A percentile compares a stretch with the other conserved stretches of the same genome.
These are phyloP conservation scores for Cyanoderma ruficeps DNA, from an alignment of 2,113 vertebrate species.

Conservation along the genomic window DNA sequence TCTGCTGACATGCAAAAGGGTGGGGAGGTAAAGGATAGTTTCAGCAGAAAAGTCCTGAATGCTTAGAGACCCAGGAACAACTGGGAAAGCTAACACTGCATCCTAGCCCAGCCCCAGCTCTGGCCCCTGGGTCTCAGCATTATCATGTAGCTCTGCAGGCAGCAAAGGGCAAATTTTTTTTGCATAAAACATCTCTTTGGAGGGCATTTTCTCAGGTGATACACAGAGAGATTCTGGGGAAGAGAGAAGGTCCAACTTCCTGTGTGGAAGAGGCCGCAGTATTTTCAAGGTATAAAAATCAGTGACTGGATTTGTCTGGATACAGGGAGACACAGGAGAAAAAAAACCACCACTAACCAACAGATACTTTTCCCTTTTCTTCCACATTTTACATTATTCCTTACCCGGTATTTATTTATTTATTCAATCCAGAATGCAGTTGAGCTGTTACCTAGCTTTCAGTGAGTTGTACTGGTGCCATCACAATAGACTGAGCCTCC, in stretches of 20 bases:
- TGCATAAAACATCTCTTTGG: not conserved
- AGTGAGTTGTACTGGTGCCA: not conserved
- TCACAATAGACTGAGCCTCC: not conserved
- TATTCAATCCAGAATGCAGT: not conserved
- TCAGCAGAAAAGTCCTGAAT: not conserved
- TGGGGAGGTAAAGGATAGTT: not conserved
- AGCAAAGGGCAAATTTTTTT: not conserved
- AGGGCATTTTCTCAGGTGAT: not conserved
- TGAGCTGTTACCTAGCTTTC: not conserved
- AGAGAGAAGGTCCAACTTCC: not conserved
- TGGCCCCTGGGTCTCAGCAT: not conserved
- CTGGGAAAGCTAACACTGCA: not conserved
- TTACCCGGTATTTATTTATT: not conserved
- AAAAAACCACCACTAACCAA: not conserved
- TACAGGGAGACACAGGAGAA: not conserved
- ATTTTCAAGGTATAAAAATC: not conserved
- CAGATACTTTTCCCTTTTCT: not conserved
- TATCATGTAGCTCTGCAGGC: not conserved
- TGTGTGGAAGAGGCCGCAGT: not conserved
- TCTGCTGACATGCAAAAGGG: not conserved
- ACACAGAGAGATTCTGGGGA: not conserved
- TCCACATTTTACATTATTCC: not conserved
- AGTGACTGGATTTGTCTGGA: not conserved
- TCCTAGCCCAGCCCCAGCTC: not conserved
- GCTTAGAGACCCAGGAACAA: not conserved